phyloP scores from a whole-genome alignment of 2,797 vertebrate genomes.

The Epinephelus malabaricus region DNA sequence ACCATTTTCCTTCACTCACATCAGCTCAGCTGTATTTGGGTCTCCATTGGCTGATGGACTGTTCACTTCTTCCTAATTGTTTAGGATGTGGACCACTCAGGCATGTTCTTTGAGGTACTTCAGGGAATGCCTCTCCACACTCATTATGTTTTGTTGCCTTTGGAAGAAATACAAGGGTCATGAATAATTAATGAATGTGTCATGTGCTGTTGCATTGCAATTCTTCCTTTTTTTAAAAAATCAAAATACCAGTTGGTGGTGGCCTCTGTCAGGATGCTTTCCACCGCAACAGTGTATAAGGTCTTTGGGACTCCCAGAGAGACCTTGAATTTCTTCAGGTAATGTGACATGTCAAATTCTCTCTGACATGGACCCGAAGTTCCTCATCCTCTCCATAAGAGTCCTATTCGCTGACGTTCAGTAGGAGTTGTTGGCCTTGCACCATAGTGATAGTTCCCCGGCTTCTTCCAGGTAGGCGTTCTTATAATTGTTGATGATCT shows the following conservation, averaged over 20 bases:
- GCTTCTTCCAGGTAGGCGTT: not conserved
- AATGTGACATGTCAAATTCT: not conserved
- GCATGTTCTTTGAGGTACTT: slow-evolving; percentile 64
- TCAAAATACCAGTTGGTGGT: not conserved
- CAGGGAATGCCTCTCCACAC: slow-evolving; percentile 52
- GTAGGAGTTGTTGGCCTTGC: not conserved
- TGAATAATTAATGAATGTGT: slow-evolving; percentile 60
- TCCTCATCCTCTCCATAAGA: not conserved
- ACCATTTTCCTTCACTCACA: slow-evolving; percentile 65
- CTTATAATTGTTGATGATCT: not conserved
- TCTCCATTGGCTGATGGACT: slow-evolving; percentile 58
- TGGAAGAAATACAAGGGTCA: slow-evolving; percentile 51
- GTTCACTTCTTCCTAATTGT: slow-evolving; percentile 60
- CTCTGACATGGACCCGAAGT: not conserved
- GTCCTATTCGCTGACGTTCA: not conserved
- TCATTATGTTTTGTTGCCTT: slow-evolving; percentile 40
- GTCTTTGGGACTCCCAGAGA: not conserved
- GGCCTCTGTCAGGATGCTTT: not conserved
- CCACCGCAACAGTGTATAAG: not conserved
- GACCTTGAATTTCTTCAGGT: not conserved
- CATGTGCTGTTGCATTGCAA: slow-evolving; percentile 15
- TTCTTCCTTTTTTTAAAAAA: slow-evolving; percentile 1
- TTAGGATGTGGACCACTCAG: slow-evolving; percentile 60
- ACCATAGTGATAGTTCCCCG: too few species aligned
- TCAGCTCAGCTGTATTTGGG: slow-evolving; percentile 56